Evolutionary conservation across 2,113 vertebrate species (phyloP), one percentile per base, ranked within the genome.

Genomic region (Callipepla squamata): DNA sequence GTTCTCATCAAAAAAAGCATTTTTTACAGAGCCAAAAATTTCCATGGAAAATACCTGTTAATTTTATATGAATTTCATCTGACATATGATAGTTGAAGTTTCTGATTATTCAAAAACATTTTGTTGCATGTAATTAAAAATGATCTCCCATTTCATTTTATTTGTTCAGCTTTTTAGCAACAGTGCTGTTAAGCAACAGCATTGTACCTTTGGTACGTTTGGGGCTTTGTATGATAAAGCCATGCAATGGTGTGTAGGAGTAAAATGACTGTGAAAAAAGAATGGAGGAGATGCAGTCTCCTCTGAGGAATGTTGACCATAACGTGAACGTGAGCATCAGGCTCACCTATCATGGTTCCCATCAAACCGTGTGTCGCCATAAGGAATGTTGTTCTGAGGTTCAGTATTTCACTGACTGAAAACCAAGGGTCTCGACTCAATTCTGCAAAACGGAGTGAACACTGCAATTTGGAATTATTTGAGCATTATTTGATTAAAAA

Each of bases 401-500:
- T 89, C 61, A 47, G 0, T 63, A 32, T 77, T 70, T 62, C 82
- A 57, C 62, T 62, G 80, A 59, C 59, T 80, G 12, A 76, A 93
- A 73, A 0, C n/a, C 36, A 66, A 44, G 28, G 62, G 34, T 76
- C 85, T 85, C 55, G 30, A 21, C 53, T 62, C 45, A 55, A 23
- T 80, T 80, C 34, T 59, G 17, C 4, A 4, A 69, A 79, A 65
- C 62, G 34, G 32, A 69, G 16, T 14, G 42, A 85, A 70, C 20
- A 19, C 32, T 89, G 42, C 34, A 36, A 36, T 78, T 85, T 85
- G 68, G 63, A 77, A 87, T 82, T 77, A 65, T 81, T 91, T 90
- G 77, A 53, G 47, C 40, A 21, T 86, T 84, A 92, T 91, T 95
- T 82, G 69, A 89, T 92, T 16, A 83, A 75, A 85, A 76, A 76